These are phyloP conservation scores for Aythya baeri DNA, from an alignment of 2,113 vertebrate genomes.

Conservation along the genomic window DNA sequence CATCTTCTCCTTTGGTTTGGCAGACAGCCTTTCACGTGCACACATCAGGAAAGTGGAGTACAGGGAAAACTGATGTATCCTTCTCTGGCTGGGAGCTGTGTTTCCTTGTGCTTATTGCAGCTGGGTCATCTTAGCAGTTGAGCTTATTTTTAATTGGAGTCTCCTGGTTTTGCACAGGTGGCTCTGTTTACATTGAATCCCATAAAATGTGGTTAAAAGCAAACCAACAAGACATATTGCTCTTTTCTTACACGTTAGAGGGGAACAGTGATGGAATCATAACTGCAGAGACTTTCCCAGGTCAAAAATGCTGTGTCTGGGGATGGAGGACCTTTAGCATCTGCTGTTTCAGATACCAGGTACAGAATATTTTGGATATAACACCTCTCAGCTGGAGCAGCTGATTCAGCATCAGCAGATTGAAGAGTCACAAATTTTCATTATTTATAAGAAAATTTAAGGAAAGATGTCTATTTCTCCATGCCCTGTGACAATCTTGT, in stretches of 20 bases:
- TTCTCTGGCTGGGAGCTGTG: neutral
- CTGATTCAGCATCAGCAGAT: neutral
- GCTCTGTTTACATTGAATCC: neutral
- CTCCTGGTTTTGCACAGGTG: neutral
- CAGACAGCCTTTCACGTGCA: neutral
- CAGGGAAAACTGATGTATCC: neutral
- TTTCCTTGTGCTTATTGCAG: neutral
- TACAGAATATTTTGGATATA: neutral
- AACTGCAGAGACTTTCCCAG: neutral
- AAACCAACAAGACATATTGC: neutral
- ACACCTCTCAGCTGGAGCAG: neutral
- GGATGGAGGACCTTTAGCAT: neutral
- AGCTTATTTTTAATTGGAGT: neutral
- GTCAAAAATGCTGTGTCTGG: fast-evolving
- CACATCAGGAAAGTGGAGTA: neutral
- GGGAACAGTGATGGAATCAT: neutral
- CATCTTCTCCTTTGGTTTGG: neutral
- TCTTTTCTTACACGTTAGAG: neutral
- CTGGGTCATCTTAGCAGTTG: neutral
- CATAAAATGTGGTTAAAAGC: neutral
- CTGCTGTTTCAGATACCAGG: neutral
- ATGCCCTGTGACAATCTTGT: neutral
- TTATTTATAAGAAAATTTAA: neutral
- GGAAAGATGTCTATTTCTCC: neutral
- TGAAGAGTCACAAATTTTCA: neutral